These are phyloP conservation scores for Bilobella aurantiaca DNA, from an alignment of 1,140 invertebrate species.

Conservation along the genomic window DNA sequence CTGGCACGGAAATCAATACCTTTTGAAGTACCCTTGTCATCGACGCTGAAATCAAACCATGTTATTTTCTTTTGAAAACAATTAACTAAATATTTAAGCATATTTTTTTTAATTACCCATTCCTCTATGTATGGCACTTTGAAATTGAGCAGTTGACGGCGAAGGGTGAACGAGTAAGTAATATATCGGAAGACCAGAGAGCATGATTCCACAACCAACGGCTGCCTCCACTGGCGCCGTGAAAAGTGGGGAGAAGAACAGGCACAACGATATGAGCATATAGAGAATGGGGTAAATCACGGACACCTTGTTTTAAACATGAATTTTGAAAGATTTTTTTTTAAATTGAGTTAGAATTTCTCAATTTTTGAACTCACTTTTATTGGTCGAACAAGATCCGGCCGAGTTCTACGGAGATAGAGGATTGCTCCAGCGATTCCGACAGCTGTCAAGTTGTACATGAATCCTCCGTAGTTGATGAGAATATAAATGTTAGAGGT, in stretches of 20 bases:
- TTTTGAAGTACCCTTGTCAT: background rate
- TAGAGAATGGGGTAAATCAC: background rate
- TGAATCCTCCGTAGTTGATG: conserved; percentile 86
- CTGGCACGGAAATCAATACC: background rate
- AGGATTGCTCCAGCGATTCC: conserved; percentile 75
- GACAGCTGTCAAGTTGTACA: conserved; percentile 79
- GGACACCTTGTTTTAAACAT: background rate
- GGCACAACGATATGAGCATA: background rate
- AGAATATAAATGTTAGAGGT: conserved; percentile 75
- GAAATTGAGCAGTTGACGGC: no score
- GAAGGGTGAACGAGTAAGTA: background rate
- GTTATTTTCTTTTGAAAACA: background rate
- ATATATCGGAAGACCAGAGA: conserved; percentile 11
- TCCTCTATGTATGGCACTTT: no score
- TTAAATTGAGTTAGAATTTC: background rate
- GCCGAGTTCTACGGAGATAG: conserved; percentile 67
- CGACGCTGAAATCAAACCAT: background rate
- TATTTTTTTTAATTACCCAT: background rate
- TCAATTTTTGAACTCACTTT: conserved; percentile 47
- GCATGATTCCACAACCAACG: conserved; percentile 4
- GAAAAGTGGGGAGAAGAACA: conserved; percentile 12
- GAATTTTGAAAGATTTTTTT: background rate
- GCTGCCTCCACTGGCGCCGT: conserved; percentile 9
- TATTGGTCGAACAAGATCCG: conserved; percentile 55
- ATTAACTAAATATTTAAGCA: background rate